Percentiles rank a stretch among this genome's conserved stretches.
Conservation (phyloP, 2,888 invertebrate genomes). For the Deilephila porcellus region DNA sequence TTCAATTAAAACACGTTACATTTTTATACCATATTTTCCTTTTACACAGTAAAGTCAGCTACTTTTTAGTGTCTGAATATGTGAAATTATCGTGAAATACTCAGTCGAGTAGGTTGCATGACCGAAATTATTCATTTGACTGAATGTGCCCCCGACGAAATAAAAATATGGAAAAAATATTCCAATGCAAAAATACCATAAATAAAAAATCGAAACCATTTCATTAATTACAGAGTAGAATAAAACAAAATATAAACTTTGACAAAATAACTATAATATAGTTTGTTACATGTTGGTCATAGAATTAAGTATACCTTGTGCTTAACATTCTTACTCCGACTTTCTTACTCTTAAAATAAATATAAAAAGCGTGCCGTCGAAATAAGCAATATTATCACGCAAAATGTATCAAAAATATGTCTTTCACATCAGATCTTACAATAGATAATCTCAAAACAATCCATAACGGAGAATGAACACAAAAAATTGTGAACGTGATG, state of each 20-base stretch:
- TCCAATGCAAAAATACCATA: too few relatives aligned
- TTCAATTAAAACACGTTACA: too few relatives aligned
- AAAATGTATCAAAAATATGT: slow-evolving; percentile 41
- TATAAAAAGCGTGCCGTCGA: background rate
- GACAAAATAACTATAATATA: slow-evolving; percentile 34
- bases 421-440: slow-evolving; percentile 42
- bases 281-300: slow-evolving; percentile 45
- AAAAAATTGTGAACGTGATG: slow-evolving; percentile 3
- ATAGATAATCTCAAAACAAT: slow-evolving; percentile 33
- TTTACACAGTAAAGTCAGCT: too few relatives aligned
- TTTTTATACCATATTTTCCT: too few relatives aligned
- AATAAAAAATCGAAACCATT: too few relatives aligned
- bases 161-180: too few relatives aligned
- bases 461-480: slow-evolving; percentile 5
- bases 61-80: too few relatives aligned
- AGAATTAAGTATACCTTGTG: slow-evolving; percentile 37
- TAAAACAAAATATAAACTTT: slow-evolving; percentile 6
- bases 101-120: too few relatives aligned
- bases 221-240: too few relatives aligned
- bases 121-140: too few relatives aligned
- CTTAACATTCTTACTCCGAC: slow-evolving; percentile 22
- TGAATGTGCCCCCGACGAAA: too few relatives aligned
- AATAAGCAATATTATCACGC: slow-evolving; percentile 33
- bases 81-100: too few relatives aligned
- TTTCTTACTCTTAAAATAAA: slow-evolving; percentile 1